Evolutionary conservation across 2,797 vertebrate genomes (phyloP), one percentile per base, ranked within the genome.

Genomic region (Pygocentrus nattereri): DNA sequence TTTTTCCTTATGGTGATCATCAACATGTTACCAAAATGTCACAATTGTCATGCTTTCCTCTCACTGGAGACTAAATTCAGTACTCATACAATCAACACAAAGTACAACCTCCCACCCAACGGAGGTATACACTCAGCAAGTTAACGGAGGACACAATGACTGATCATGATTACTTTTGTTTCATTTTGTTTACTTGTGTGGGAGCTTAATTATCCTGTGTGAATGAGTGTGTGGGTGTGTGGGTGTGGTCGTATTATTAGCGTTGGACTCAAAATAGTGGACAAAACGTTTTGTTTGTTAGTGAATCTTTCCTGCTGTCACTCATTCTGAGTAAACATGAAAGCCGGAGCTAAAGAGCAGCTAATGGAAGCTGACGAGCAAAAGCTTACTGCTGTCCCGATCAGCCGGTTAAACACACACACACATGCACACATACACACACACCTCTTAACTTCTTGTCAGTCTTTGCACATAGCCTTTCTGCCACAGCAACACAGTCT

Each of bases 261-360:
- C 79, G 47, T 56, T 47, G 49, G 59, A 52, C 72, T 82, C 41
- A 65, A 52, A 74, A 69, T 34, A 30, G 31, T 50, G 41, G 58
- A 78, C 54, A 47, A 56, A 84, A 81, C 84, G 38, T 76, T 59
- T 61, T 64, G 23, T 69, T 38, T 73, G 78, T 64, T 67, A 54
- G 41, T 73, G 74, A 75, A 27, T 12, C 79, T 84, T 79, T 78
- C 81, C 75, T 77, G 83, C 84, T 90, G 92, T 91, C 92, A 91
- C 54, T 94, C 91, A 91, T 49, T 56, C 77, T 92, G 92, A 94
- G 89, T 71, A 81, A 88, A 91, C 82, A 86, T 76, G 92, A 93
- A 89, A 82, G 88, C 87, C 56, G 76, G 31, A 78, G 83, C 89
- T 91, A 90, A 93, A 88, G 76, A 83, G 64, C 47, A 41, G 30